These are phyloP conservation scores for Strigamia transsilvanica DNA, from an alignment of 2,888 invertebrate genomes.

Conservation along the genomic window DNA sequence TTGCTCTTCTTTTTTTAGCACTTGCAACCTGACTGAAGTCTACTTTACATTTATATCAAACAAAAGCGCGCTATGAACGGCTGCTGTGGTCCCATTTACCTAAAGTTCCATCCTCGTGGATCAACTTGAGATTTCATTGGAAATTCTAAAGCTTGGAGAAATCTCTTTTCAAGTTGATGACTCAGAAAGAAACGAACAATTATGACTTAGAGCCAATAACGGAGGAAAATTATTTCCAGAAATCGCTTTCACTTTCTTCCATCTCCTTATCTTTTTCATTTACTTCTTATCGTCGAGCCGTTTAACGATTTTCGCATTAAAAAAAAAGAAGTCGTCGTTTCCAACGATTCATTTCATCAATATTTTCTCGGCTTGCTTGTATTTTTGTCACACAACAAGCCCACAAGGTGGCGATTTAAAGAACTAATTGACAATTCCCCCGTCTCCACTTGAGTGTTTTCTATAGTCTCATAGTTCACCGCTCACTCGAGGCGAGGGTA, in stretches of 20 bases:
- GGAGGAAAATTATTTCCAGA: neutral
- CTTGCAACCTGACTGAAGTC: conserved; percentile 4
- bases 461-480: conserved; percentile 42
- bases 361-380: conserved; percentile 3
- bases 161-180: conserved; percentile 47
- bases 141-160: conserved; percentile 40
- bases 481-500: conserved; percentile 34
- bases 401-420: conserved; percentile 48
- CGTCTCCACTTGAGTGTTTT: conserved; percentile 44
- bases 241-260: neutral
- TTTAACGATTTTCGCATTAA: conserved; percentile 40
- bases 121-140: conserved; percentile 49
- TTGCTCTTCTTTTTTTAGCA: conserved; percentile 11
- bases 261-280: conserved; percentile 15
- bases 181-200: conserved; percentile 43
- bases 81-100: conserved; percentile 49
- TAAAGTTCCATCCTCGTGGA: conserved; percentile 39
- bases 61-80: conserved; percentile 44
- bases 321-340: neutral
- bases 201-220: conserved; percentile 42
- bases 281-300: conserved; percentile 22
- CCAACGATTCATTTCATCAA: neutral
- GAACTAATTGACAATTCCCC: conserved; percentile 46
- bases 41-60: conserved; percentile 49
- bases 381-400: conserved; percentile 48